Percentiles rank a stretch among this genome's conserved stretches.
These are phyloP conservation scores for Dolichomitus sp. DNA, from an alignment of 2,888 invertebrate genomes.

Conservation along the genomic window DNA sequence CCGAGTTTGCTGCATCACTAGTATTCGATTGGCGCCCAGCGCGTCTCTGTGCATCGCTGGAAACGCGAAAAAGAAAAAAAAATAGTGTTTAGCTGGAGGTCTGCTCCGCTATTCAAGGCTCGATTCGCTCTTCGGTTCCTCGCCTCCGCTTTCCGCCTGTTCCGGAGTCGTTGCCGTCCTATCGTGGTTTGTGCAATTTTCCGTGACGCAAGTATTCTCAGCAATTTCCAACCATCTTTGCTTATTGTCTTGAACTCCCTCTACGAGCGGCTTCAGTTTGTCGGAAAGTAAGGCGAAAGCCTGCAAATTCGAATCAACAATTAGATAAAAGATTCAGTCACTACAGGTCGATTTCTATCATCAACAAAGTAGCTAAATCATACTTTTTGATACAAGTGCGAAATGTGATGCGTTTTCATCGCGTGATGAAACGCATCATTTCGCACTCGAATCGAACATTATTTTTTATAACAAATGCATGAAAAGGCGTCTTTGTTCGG, in stretches of 20 bases:
- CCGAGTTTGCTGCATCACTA: neutral
- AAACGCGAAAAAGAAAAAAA: conserved; percentile 17
- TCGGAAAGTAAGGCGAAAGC: conserved; percentile 94
- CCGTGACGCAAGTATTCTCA: conserved; percentile 75
- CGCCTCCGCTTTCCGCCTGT: conserved; percentile 73
- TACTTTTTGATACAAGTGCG: no score
- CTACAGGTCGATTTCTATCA: neutral
- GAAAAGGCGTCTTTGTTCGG: no score
- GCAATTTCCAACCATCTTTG: conserved; percentile 94
- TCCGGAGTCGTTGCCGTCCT: conserved; percentile 73
- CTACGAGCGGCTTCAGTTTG: conserved; percentile 92
- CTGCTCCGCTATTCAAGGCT: conserved; percentile 65
- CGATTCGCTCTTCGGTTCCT: conserved; percentile 75
- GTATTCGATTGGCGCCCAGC: conserved; percentile 24
- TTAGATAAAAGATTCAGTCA: neutral
- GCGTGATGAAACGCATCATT: no score
- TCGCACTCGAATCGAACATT: no score
- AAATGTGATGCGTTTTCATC: no score
- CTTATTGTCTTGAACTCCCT: conserved; percentile 94
- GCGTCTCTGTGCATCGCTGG: conserved; percentile 4
- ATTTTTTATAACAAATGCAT: no score
- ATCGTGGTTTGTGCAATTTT: conserved; percentile 83
- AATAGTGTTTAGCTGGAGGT: conserved; percentile 14
- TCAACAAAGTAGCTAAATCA: neutral
- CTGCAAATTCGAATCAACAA: conserved; percentile 86